Conservation (phyloP, 2,797 vertebrate genomes). For the Eulemur albifrons region DNA sequence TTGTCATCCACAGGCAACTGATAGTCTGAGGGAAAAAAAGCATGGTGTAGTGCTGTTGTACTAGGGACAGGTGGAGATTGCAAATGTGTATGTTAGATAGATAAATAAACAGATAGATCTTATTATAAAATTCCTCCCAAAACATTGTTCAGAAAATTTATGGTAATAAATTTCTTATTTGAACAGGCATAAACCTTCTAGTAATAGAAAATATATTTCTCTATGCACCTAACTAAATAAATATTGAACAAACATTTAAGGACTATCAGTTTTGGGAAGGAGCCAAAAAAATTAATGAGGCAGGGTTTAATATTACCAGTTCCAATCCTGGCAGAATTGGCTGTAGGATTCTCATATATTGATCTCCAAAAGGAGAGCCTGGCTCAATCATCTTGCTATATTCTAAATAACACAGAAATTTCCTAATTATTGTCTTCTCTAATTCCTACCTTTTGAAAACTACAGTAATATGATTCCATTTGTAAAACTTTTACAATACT, state of each 20-base stretch:
- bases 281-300: neutral
- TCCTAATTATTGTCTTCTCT: neutral
- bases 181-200: neutral
- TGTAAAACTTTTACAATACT: neutral
- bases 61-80: neutral
- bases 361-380: neutral
- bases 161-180: neutral
- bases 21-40: neutral
- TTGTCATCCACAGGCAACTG: too few relatives aligned
- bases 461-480: neutral
- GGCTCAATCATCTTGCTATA: neutral
- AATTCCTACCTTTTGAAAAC: neutral
- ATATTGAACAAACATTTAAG: neutral
- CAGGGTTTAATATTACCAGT: neutral
- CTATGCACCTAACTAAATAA: neutral
- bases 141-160: neutral
- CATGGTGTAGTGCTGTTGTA: neutral
- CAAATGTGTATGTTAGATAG: neutral
- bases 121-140: neutral
- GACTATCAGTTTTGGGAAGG: neutral
- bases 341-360: neutral
- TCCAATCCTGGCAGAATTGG: neutral
- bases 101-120: neutral
- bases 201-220: neutral
- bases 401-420: neutral